Conservation (phyloP, 2,797 vertebrate species). For the Ibycter americanus region DNA sequence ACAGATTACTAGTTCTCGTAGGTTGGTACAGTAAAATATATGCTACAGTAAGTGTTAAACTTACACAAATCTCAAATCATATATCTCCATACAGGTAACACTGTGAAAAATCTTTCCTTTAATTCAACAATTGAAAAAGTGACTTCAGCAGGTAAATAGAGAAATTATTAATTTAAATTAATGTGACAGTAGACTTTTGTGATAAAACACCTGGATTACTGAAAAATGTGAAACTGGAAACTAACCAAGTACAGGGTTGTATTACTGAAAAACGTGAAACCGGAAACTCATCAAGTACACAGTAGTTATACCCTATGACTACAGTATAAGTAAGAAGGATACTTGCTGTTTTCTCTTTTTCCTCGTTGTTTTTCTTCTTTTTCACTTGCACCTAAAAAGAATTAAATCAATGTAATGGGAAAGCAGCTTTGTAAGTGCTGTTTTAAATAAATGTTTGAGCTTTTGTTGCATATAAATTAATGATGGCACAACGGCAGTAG, state of each 20-base stretch:
- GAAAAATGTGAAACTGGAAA: neutral
- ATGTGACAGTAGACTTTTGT: neutral
- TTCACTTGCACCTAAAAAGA: slow-evolving; percentile 81
- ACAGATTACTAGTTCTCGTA: neutral
- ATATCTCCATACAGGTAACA: neutral
- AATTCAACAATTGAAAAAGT: neutral
- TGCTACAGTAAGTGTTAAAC: neutral
- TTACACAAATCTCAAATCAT: neutral
- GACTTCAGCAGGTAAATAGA: neutral
- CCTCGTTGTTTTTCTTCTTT: slow-evolving; percentile 93
- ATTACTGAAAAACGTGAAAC: neutral
- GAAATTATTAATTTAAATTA: neutral
- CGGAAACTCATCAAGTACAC: neutral
- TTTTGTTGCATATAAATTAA: neutral
- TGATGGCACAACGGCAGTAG: neutral
- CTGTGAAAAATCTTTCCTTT: neutral
- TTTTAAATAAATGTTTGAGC: neutral
- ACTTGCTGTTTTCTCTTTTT: slow-evolving; percentile 91
- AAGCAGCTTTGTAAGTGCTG: neutral
- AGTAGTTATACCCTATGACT: neutral
- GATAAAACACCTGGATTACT: neutral
- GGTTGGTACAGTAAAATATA: neutral
- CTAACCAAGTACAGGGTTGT: neutral
- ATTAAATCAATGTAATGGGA: neutral
- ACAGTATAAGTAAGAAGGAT: slow-evolving; percentile 31